Conservation (phyloP, 2,113 vertebrate genomes). For the Bucco capensis region DNA sequence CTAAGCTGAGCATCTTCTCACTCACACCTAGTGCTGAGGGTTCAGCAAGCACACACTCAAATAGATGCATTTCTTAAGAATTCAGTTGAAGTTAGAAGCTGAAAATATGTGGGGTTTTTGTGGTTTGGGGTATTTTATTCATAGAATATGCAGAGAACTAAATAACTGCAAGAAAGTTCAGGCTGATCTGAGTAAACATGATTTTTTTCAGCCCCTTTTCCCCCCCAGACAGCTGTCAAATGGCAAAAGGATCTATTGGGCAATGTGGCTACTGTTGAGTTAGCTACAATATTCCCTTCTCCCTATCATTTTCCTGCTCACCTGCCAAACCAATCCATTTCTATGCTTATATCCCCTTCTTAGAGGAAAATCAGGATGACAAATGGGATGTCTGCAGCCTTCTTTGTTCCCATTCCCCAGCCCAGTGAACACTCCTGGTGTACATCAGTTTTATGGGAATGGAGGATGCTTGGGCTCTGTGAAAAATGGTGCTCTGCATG, state of each 20-base stretch:
- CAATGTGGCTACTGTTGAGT: constrained; percentile 45
- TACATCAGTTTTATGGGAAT: constrained; percentile 68
- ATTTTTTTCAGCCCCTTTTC: constrained; percentile 57
- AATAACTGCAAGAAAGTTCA: background rate
- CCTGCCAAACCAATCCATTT: constrained; percentile 67
- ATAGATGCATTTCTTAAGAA: background rate
- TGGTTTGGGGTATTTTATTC: background rate
- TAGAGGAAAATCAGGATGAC: constrained; percentile 65
- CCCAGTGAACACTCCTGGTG: constrained; percentile 52
- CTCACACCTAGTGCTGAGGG: background rate
- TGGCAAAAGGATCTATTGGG: constrained; percentile 57
- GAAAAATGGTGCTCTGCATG: constrained; percentile 64
- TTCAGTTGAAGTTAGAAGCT: background rate
- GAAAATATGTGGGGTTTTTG: background rate
- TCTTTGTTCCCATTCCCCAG: constrained; percentile 64
- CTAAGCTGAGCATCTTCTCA: background rate
- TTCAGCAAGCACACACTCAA: background rate
- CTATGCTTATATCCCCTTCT: constrained; percentile 66
- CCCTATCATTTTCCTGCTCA: constrained; percentile 66
- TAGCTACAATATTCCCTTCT: constrained; percentile 52
- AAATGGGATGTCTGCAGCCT: constrained; percentile 59
- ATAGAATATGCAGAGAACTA: background rate
- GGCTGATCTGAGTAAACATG: background rate
- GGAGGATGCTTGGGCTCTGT: constrained; percentile 57
- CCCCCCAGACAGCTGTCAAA: constrained; percentile 50